Base-by-base conservation (phyloP, 2,888 invertebrate species). In the Linyphia triangularis region DNA sequence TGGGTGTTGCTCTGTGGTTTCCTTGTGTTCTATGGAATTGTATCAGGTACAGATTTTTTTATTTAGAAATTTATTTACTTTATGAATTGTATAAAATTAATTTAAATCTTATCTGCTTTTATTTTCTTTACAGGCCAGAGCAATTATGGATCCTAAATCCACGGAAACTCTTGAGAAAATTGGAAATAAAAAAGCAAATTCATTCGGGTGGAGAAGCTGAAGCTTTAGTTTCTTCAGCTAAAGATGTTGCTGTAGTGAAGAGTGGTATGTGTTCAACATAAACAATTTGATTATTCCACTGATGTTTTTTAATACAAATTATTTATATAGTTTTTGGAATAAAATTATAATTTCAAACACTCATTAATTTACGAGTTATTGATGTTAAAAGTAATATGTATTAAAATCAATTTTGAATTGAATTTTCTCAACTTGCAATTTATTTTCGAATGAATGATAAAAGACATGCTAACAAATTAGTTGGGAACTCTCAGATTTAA, bases 1-100 rank as follows among this genome's bases (percentile, higher is more conserved):
- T 98, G 91, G 98, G 97, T 9, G 97, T 97, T 88, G 97, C 97
- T 91, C 93, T 98, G 92, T 98, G 98, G 98, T 98, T 98, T 93
- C 97, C 98, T 40, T 98, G 98, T 93, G 97, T 97, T 78, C 94
- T 98, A 91, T 98, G 98, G 98, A 98, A 98, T 94, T 97, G 97
- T 91, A 97, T 97, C 95, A 96, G 96, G 93, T 94, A 91, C 5
- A n/a, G 5, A 51, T 91, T 67, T 37, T n/a, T 16, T 30, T 40
- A n/a, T n/a, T n/a, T n/a, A n/a, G 2, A 7, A 57, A 33, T 67
- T n/a, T 67, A 26, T 1, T 59, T 22, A n/a, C n/a, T n/a, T 30
- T 28, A 2, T 75, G 19, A 28, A 28, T 69, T 43, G 10, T 30
- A n/a, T 24, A 37, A 22, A 33, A n/a, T 59, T 22, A 51, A 40